Base-by-base conservation (phyloP, 2,888 invertebrate genomes). In the Anaspis maculata region DNA sequence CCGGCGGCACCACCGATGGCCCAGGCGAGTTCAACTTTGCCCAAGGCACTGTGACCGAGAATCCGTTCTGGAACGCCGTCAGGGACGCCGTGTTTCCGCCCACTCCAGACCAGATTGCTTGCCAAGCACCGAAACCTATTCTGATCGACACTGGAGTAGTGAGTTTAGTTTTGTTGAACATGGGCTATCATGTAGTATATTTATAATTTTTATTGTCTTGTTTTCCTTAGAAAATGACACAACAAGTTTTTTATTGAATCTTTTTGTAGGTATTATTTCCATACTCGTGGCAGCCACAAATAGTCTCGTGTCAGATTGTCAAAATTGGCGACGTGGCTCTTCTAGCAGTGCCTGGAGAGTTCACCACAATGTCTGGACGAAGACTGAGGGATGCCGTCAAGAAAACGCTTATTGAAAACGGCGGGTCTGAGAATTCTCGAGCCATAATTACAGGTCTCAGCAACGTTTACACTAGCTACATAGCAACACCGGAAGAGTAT, bases 331-430 rank as follows among this genome's bases (percentile, higher is more conserved):
- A 83, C 34, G 64, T 89, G 2, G 73, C 79, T 22, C 59, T 88
- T 11, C 78, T 79, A 1, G 86, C 84, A 0, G 85, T 92, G 0
- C 94, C 95, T 0, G 94, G 90, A 0, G 95, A 96, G 68, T 86
- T 94, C 62, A 94, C 92, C 31, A 94, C 94, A 3, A 95, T 95
- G 95, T 77, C 91, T 0, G 94, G 94, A 0, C 70, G 95, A 25
- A 69, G 89, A 30, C 51, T 82, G 64, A 58, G 74, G 67, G 51
- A 68, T 31, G 40, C 66, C 46, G 62, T 70, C 3, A 64, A 64
- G 2, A 68, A 69, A 13, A 68, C 69, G 0, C 67, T 74, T 1
- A 65, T 74, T 49, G 62, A 70, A 0, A 51, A 51, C 2, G 59
- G 61, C 1, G 70, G 68, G 1, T 48, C 62, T 25, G 45, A 58